phyloP scores from a whole-genome alignment of 2,797 vertebrate genomes.

The Anomalospiza imberbis region DNA sequence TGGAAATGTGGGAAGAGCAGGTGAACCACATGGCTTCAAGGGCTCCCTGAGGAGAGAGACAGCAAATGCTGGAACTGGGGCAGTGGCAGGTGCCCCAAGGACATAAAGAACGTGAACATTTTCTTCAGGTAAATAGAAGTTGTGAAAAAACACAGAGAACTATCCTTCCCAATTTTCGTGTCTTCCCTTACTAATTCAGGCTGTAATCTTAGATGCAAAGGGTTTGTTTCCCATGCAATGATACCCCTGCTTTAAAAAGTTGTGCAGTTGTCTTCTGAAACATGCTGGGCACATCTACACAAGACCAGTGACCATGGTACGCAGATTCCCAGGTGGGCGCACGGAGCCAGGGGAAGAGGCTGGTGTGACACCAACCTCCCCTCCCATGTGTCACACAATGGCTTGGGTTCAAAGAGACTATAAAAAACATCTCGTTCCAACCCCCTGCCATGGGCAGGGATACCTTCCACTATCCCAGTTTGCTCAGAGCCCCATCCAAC shows the following conservation, averaged over 20 bases:
- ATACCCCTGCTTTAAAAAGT: background rate
- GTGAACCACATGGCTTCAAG: background rate
- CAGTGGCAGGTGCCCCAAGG: fast-evolving
- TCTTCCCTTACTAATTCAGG: background rate
- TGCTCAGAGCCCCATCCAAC: background rate
- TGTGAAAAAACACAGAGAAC: background rate
- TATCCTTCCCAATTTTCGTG: background rate
- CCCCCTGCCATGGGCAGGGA: background rate
- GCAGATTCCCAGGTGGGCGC: background rate
- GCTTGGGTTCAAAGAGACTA: background rate
- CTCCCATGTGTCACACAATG: fast-evolving
- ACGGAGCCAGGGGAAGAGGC: background rate
- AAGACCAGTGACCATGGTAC: fast-evolving
- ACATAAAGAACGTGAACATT: background rate
- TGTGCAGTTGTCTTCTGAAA: background rate
- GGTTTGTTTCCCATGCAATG: fast-evolving
- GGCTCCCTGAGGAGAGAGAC: background rate
- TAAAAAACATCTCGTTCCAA: background rate
- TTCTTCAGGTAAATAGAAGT: background rate
- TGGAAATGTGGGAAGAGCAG: background rate
- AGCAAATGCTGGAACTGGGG: background rate
- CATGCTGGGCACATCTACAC: fast-evolving
- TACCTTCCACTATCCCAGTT: fast-evolving
- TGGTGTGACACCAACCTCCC: background rate
- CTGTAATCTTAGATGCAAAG: background rate